phyloP scores from a whole-genome alignment of 2,113 vertebrate genomes.

The Oreotrochilus melanogaster region DNA sequence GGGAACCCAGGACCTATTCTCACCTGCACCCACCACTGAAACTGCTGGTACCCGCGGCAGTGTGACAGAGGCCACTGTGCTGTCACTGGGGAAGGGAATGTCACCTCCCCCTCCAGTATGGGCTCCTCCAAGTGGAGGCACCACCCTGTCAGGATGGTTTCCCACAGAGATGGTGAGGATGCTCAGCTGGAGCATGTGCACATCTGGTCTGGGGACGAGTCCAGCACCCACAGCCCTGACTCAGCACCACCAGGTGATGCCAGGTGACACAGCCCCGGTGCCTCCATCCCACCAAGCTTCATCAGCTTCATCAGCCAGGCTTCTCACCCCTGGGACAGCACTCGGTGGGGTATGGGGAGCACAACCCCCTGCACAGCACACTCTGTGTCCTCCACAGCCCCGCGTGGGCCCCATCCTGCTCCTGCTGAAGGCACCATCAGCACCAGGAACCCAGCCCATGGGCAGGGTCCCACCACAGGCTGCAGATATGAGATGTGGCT shows the following conservation, averaged over 20 bases:
- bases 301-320: background rate
- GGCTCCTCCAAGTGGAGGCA: background rate
- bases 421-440: rapidly evolving
- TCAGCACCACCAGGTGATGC: rapidly evolving
- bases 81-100: background rate
- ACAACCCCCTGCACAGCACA: rapidly evolving
- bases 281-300: background rate
- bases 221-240: background rate
- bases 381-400: rapidly evolving
- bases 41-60: background rate
- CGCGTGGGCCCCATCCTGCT: rapidly evolving
- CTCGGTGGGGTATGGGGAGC: background rate
- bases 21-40: rapidly evolving
- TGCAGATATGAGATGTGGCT: background rate
- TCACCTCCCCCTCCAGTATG: background rate
- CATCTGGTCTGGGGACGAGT: background rate
- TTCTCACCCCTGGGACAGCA: rapidly evolving
- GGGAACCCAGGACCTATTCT: background rate
- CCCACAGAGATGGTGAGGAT: background rate
- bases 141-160: background rate
- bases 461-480: background rate
- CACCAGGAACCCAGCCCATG: rapidly evolving
- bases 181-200: rapidly evolving
- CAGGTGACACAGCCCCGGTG: too few species aligned
- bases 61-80: rapidly evolving